Conservation (phyloP, 2,113 vertebrate species). For the Pelecanoides urinatrix region DNA sequence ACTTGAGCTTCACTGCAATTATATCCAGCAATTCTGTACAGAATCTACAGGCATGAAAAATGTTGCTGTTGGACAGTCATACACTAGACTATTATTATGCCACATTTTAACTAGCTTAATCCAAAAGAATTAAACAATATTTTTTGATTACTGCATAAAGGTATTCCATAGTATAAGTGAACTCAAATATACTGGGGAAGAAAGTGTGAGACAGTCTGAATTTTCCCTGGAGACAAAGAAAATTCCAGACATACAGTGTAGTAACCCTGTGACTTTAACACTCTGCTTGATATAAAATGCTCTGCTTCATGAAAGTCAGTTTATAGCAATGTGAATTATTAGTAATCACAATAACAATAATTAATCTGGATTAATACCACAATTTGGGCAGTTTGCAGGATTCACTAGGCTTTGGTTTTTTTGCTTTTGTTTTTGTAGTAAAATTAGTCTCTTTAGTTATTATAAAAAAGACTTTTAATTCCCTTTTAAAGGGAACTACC, state of each 20-base stretch:
- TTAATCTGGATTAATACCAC: not conserved
- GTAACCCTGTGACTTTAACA: not conserved
- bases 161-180: not conserved
- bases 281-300: not conserved
- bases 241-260: not conserved
- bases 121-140: not conserved
- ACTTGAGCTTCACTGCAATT: not conserved
- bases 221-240: not conserved
- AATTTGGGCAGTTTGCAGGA: not conserved
- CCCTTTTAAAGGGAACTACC: not conserved
- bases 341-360: not conserved
- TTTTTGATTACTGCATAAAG: not conserved
- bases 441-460: not conserved
- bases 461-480: not conserved
- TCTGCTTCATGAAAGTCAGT: not conserved
- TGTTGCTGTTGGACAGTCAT: not conserved
- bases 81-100: not conserved
- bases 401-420: not conserved
- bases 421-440: not conserved
- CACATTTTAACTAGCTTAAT: not conserved
- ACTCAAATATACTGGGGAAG: not conserved
- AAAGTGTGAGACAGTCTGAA: not conserved
- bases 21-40: not conserved
- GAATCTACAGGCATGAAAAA: not conserved
- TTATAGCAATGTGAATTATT: not conserved